A percentile compares a stretch with the other conserved stretches of the same genome.
These are phyloP conservation scores for Mobula hypostoma DNA, from an alignment of 2,113 vertebrate species.

Conservation along the genomic window DNA sequence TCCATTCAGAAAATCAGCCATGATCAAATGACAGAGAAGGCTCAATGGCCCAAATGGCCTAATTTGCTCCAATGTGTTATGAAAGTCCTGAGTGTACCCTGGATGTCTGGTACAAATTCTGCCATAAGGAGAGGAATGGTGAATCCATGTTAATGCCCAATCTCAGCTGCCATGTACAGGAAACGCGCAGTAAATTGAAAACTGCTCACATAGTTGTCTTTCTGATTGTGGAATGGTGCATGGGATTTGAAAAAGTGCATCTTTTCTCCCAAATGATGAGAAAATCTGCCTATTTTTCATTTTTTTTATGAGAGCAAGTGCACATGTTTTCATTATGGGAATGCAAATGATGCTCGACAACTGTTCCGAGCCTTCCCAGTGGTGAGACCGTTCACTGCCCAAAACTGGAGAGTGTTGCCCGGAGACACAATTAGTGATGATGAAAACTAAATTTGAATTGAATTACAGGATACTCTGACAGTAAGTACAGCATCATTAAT, in stretches of 20 bases:
- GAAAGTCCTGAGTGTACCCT: background rate
- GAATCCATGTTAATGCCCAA: background rate
- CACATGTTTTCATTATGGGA: background rate
- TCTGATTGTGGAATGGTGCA: background rate
- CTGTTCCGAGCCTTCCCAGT: background rate
- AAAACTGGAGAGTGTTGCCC: background rate
- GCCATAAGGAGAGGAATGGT: background rate
- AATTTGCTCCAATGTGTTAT: no score
- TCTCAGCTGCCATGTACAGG: background rate
- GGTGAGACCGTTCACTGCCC: background rate
- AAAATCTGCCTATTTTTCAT: background rate
- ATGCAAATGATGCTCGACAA: constrained; percentile 4
- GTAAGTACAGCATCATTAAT: background rate
- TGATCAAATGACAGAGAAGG: no score
- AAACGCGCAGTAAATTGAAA: background rate
- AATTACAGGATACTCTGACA: background rate
- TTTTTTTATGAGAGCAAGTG: background rate
- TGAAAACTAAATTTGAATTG: constrained; percentile 4
- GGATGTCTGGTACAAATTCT: background rate
- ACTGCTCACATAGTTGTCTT: background rate
- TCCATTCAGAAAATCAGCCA: no score
- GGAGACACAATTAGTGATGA: background rate
- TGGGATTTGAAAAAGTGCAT: background rate
- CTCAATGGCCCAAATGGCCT: no score
- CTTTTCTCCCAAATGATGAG: background rate